These are phyloP conservation scores for Notechis scutatus DNA, from an alignment of 2,113 vertebrate genomes.

Conservation along the genomic window DNA sequence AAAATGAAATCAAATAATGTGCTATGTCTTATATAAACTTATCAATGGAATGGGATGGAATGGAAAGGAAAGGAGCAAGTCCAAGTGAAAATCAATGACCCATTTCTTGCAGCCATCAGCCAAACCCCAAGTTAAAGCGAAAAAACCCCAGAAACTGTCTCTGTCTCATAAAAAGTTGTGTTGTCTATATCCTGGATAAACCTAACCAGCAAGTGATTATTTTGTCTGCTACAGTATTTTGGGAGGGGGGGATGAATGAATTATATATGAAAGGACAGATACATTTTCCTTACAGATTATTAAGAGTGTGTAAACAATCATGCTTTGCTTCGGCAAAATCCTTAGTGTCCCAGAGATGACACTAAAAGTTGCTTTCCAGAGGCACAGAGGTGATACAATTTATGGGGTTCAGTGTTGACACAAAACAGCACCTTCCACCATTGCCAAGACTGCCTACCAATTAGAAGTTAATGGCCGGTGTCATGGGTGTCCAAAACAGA, in stretches of 20 bases:
- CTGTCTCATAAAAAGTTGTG: neutral
- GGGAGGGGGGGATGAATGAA: neutral
- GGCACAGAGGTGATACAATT: neutral
- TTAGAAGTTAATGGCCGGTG: too few species aligned
- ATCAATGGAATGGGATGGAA: neutral
- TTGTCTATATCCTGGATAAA: neutral
- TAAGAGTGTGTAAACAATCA: neutral
- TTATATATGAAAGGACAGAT: neutral
- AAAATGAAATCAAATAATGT: neutral
- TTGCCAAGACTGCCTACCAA: too few species aligned
- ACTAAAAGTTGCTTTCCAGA: neutral
- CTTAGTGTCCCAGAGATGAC: neutral
- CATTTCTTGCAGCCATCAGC: neutral
- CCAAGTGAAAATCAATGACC: neutral
- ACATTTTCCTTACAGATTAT: neutral
- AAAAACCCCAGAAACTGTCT: neutral
- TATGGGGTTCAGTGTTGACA: neutral
- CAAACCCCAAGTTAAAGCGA: neutral
- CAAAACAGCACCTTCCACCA: too few species aligned
- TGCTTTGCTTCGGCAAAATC: neutral
- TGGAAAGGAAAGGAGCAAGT: neutral
- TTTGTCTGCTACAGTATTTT: neutral
- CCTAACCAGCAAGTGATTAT: neutral
- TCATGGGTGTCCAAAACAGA: too few species aligned
- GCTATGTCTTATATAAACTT: neutral